Evolutionary conservation across 2,113 vertebrate genomes (phyloP).

Genomic region (Melanocharis versteri): DNA sequence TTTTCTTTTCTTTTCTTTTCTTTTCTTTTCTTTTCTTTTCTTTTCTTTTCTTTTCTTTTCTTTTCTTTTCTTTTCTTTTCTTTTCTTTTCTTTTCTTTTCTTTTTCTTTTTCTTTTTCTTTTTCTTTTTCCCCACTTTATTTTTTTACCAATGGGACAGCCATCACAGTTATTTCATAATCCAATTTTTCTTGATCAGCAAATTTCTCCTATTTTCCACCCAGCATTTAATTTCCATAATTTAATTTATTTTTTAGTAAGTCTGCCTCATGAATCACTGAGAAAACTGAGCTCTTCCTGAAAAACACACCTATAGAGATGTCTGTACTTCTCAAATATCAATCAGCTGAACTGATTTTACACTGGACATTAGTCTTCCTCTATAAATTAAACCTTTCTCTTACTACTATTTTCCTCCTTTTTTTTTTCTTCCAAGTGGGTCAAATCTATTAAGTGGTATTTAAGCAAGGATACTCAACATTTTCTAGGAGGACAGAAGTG

Average conservation of each 20-base stretch:
- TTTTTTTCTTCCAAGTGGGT: neutral
- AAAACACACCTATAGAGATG: neutral
- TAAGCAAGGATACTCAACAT: neutral
- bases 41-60: no score
- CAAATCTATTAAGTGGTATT: neutral
- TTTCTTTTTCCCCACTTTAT: accelerated
- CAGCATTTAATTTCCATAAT: neutral
- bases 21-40: neutral
- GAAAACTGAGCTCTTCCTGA: neutral
- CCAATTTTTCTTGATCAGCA: neutral
- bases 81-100: neutral
- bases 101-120: accelerated
- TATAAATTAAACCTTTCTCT: neutral
- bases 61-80: accelerated
- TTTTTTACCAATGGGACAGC: neutral
- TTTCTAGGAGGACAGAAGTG: neutral
- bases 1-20: neutral
- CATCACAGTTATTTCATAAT: neutral
- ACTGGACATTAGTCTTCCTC: neutral
- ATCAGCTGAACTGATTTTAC: neutral
- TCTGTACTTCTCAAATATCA: neutral
- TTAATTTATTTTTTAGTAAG: neutral
- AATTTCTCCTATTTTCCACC: neutral
- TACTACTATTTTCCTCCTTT: neutral
- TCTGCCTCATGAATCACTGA: neutral